Conservation (phyloP, 1,140 invertebrate genomes). For the Drosophila lacteicornis region DNA sequence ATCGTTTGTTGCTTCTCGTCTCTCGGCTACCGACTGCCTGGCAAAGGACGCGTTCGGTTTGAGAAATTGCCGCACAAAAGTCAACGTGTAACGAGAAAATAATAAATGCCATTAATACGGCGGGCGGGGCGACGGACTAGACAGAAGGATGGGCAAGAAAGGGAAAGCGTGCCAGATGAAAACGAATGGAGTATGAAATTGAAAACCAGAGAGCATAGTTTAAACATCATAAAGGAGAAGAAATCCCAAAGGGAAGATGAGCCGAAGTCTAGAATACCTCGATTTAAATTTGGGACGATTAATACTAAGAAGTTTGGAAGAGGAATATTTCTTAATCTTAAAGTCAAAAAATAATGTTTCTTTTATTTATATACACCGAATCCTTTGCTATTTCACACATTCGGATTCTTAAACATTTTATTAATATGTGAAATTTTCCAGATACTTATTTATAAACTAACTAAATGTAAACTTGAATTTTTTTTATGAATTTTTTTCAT, state of each 20-base stretch:
- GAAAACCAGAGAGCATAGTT: slow-evolving; percentile 60
- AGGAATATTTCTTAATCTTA: too few species aligned
- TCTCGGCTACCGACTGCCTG: not conserved
- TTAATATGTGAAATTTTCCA: not conserved
- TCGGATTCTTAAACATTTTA: too few species aligned
- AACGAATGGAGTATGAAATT: slow-evolving; percentile 83
- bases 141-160: slow-evolving; percentile 16
- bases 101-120: slow-evolving; percentile 83
- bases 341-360: too few species aligned
- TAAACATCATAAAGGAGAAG: slow-evolving; percentile 13
- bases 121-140: slow-evolving; percentile 24
- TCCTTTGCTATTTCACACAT: too few species aligned
- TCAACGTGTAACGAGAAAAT: slow-evolving; percentile 84
- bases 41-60: slow-evolving; percentile 48
- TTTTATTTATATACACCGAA: too few species aligned
- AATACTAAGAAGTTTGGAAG: too few species aligned
- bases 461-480: not conserved
- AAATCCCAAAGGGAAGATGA: too few species aligned
- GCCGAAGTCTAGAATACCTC: not conserved
- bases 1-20: slow-evolving; percentile 62
- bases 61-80: slow-evolving; percentile 81
- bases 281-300: too few species aligned
- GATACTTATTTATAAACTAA: too few species aligned
- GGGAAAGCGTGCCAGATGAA: slow-evolving; percentile 56
- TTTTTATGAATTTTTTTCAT: not conserved